These are phyloP conservation scores for Melangyna quadrimaculata DNA, from an alignment of 2,888 invertebrate species.

Conservation along the genomic window DNA sequence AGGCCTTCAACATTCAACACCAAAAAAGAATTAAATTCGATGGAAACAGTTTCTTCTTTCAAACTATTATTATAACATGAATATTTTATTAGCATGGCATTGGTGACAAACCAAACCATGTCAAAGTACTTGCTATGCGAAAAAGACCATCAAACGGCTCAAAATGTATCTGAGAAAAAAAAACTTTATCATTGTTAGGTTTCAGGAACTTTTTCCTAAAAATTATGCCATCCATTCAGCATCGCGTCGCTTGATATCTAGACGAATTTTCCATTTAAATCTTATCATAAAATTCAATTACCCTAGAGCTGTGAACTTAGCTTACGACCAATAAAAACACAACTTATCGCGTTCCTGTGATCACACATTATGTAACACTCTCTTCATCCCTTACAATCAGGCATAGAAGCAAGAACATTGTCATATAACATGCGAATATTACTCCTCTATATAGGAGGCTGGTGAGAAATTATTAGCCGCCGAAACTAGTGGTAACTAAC, in stretches of 20 bases:
- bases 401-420: not conserved
- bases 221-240: conserved; percentile 31
- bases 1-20: too few relatives aligned
- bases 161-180: not conserved
- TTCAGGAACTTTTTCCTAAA: not conserved
- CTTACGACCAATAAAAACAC: conserved; percentile 68
- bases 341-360: conserved; percentile 61
- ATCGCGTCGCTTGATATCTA: conserved; percentile 43
- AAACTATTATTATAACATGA: not conserved
- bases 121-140: not conserved
- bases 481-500: conserved; percentile 68
- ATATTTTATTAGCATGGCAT: not conserved
- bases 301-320: conserved; percentile 72
- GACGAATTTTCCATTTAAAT: conserved; percentile 72
- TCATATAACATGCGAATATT: conserved; percentile 37
- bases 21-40: too few relatives aligned
- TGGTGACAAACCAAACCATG: not conserved
- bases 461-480: conserved; percentile 46
- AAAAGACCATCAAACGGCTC: not conserved
- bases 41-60: not conserved
- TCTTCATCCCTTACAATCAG: not conserved
- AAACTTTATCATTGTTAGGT: not conserved
- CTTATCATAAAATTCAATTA: conserved; percentile 73
- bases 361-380: conserved; percentile 44
- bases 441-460: conserved; percentile 31